Conservation (phyloP, 2,113 vertebrate genomes). For the Nicator chloris region DNA sequence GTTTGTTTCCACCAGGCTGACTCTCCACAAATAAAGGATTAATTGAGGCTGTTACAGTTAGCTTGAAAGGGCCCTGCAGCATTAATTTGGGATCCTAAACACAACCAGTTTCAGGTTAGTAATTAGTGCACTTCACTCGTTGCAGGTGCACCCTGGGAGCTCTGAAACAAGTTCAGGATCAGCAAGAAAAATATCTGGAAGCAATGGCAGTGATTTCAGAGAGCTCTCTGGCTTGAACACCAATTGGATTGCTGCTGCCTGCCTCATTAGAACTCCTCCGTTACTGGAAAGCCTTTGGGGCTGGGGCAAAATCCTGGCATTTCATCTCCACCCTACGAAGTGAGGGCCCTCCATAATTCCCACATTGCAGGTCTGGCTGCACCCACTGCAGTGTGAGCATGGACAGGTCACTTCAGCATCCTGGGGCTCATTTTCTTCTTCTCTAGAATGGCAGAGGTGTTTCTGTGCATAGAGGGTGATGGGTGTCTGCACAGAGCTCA, state of each 20-base stretch:
- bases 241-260: not conserved
- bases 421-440: not conserved
- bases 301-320: not conserved
- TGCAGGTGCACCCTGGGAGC: not conserved
- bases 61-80: not conserved
- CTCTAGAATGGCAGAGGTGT: not conserved
- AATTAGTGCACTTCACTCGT: not conserved
- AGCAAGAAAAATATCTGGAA: conserved; percentile 39
- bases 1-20: not conserved
- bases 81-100: not conserved
- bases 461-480: not conserved
- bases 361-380: not conserved
- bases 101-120: not conserved
- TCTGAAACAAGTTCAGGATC: not conserved
- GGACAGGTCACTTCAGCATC: not conserved
- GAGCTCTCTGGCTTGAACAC: not conserved
- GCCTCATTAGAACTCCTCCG: fast-evolving
- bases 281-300: not conserved
- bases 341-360: not conserved
- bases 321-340: not conserved
- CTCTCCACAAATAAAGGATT: not conserved
- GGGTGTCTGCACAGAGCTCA: not conserved
- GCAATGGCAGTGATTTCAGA: not conserved
- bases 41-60: not conserved
- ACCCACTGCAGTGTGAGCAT: not conserved